phyloP scores from a whole-genome alignment of 2,888 invertebrate species.

The Buathra laborator region DNA sequence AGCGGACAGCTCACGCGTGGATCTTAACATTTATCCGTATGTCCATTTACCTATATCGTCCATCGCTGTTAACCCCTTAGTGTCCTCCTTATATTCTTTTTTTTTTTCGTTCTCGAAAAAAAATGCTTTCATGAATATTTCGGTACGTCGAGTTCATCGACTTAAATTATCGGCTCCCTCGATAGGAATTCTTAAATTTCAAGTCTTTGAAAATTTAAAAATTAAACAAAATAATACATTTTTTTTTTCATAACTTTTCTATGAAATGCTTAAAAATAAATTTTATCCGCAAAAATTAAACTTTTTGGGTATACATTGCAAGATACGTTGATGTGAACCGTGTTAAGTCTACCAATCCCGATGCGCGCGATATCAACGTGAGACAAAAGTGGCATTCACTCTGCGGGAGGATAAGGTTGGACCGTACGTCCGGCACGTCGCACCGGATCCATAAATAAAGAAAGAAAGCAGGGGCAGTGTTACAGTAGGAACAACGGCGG shows the following conservation, averaged over 20 bases:
- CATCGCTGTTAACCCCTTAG: slow-evolving; percentile 28
- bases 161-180: neutral
- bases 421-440: slow-evolving; percentile 56
- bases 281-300: neutral
- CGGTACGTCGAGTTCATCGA: neutral
- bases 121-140: neutral
- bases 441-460: slow-evolving; percentile 65
- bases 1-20: slow-evolving; percentile 35
- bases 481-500: slow-evolving; percentile 16
- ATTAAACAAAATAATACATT: too few relatives aligned
- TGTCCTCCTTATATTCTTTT: neutral
- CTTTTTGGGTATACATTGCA: neutral
- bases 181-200: neutral
- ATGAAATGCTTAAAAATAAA: neutral
- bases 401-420: slow-evolving; percentile 42
- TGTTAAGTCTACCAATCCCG: neutral
- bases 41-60: slow-evolving; percentile 19
- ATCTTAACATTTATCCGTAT: slow-evolving; percentile 13
- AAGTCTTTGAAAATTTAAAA: neutral
- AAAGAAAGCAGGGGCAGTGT: slow-evolving; percentile 49
- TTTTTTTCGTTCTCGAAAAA: neutral
- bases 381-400: slow-evolving; percentile 42
- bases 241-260: neutral
- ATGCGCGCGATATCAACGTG: neutral
- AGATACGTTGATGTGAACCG: neutral